These are phyloP conservation scores for Vanessa tameamea DNA, from an alignment of 1,140 invertebrate genomes.

Conservation along the genomic window DNA sequence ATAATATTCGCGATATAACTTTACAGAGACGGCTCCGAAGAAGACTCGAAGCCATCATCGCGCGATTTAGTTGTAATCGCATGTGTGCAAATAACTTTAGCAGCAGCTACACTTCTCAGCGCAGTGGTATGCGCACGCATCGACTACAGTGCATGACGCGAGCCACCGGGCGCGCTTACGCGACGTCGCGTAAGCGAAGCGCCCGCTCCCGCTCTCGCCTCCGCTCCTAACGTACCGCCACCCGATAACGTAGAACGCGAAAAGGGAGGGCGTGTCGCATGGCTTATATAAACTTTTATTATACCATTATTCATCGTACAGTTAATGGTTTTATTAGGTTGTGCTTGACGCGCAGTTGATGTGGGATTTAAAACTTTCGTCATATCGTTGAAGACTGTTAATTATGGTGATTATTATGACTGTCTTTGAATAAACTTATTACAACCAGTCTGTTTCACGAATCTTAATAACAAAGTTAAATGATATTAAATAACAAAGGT, in stretches of 20 bases:
- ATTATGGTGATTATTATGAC: not conserved
- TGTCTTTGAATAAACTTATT: not conserved
- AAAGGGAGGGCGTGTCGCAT: conserved; percentile 44
- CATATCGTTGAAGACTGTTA: conserved; percentile 29
- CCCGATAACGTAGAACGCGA: conserved; percentile 57
- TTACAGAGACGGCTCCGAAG: conserved; percentile 55
- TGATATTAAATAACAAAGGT: not conserved
- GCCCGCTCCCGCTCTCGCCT: conserved; percentile 48
- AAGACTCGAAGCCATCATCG: conserved; percentile 61
- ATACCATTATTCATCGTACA: conserved; percentile 6
- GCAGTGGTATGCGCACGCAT: conserved; percentile 64
- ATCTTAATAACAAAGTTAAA: not conserved
- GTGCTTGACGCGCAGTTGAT: not conserved
- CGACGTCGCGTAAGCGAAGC: conserved; percentile 67
- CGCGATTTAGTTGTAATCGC: conserved; percentile 72
- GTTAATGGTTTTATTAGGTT: conserved; percentile 25
- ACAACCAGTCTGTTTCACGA: not conserved
- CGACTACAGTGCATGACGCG: conserved; percentile 64
- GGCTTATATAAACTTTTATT: conserved; percentile 32
- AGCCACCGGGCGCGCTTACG: conserved; percentile 58
- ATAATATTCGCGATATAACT: not conserved
- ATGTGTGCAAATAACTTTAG: conserved; percentile 66
- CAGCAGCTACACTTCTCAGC: conserved; percentile 61
- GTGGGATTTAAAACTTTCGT: conserved; percentile 11
- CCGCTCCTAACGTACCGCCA: conserved; percentile 45